phyloP scores from a whole-genome alignment of 2,888 invertebrate genomes.

The Lepidocyrtinus sp. region DNA sequence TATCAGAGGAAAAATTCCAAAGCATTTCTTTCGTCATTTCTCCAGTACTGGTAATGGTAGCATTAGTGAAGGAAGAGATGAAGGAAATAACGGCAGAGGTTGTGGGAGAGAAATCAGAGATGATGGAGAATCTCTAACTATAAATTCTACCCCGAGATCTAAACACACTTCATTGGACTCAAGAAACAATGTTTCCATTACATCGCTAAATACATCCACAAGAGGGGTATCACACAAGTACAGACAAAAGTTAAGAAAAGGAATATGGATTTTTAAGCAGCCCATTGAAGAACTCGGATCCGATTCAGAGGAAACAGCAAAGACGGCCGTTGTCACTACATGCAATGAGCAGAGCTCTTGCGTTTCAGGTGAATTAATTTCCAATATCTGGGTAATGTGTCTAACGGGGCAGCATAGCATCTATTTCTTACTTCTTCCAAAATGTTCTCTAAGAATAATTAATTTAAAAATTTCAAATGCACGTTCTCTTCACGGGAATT shows the following conservation, averaged over 20 bases:
- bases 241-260: slow-evolving; percentile 19
- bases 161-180: background rate
- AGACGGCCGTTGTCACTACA: slow-evolving; percentile 6
- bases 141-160: background rate
- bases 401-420: no score
- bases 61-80: background rate
- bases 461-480: no score
- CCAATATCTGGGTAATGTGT: no score
- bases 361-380: slow-evolving; percentile 34
- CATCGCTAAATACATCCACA: background rate
- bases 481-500: no score
- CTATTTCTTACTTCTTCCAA: no score
- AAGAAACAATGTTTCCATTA: background rate
- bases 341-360: slow-evolving; percentile 30
- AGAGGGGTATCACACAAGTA: background rate
- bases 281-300: background rate
- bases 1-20: slow-evolving; percentile 32
- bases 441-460: no score
- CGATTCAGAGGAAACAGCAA: slow-evolving; percentile 22
- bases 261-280: slow-evolving; percentile 28
- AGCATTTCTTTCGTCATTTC: slow-evolving; percentile 23
- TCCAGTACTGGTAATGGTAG: slow-evolving; percentile 6
- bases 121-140: background rate
- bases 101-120: background rate
- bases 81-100: background rate